Conservation (phyloP, 2,113 vertebrate genomes). For the Tachycineta bicolor region DNA sequence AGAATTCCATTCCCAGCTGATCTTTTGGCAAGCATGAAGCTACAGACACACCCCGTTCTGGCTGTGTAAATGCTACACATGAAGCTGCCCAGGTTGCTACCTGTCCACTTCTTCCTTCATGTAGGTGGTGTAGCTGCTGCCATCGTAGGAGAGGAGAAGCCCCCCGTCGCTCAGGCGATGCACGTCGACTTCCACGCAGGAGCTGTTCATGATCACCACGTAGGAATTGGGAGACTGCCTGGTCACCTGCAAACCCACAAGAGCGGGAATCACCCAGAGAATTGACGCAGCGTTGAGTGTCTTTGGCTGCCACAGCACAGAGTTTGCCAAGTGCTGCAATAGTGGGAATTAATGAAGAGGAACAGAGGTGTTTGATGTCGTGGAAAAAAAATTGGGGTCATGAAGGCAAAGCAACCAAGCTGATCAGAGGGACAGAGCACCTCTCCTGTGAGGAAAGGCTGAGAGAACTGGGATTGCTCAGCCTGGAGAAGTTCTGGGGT, state of each 20-base stretch:
- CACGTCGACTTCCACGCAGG: slow-evolving; percentile 91
- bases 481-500: not conserved
- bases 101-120: slow-evolving; percentile 99
- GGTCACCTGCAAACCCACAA: slow-evolving; percentile 79
- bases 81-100: slow-evolving; percentile 55
- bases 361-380: not conserved
- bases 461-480: not conserved
- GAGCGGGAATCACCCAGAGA: not conserved
- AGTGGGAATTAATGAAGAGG: not conserved
- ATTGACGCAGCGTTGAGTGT: fast-evolving
- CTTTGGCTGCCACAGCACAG: not conserved
- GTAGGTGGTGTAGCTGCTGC: slow-evolving; percentile 99
- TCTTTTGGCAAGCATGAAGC: not conserved
- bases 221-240: slow-evolving; percentile 97
- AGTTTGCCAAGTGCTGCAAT: not conserved
- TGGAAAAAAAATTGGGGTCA: not conserved
- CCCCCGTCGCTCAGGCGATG: slow-evolving; percentile 96
- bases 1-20: not conserved
- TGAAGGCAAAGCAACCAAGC: not conserved
- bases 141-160: slow-evolving; percentile 92
- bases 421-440: not conserved
- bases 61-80: not conserved
- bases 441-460: not conserved
- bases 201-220: slow-evolving; percentile 95
- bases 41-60: not conserved